These are phyloP conservation scores for Nemapogon koenigi DNA, from an alignment of 2,888 invertebrate species.

Conservation along the genomic window DNA sequence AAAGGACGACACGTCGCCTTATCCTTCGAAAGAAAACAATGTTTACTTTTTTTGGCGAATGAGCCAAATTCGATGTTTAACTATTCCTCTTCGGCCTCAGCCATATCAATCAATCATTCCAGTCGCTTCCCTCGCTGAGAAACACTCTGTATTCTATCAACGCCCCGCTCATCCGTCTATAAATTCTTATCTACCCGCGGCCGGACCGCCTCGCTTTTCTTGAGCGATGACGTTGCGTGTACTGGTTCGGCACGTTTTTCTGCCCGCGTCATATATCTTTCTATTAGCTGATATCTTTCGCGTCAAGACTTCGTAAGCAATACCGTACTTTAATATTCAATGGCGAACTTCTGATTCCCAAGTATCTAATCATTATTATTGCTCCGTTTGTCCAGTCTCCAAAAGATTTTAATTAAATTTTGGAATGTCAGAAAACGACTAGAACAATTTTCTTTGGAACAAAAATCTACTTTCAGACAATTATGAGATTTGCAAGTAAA, in stretches of 20 bases:
- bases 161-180: constrained; percentile 44
- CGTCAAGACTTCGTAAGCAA: too few species aligned
- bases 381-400: constrained; percentile 11
- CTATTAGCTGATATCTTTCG: too few species aligned
- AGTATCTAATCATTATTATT: too few species aligned
- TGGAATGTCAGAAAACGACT: constrained; percentile 20
- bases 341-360: too few species aligned
- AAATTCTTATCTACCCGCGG: constrained; percentile 48
- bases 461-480: constrained; percentile 18
- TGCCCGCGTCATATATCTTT: constrained; percentile 19
- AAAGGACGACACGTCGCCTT: not conserved
- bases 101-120: constrained; percentile 47
- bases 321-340: too few species aligned
- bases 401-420: constrained; percentile 38
- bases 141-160: constrained; percentile 50
- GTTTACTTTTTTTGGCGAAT: constrained; percentile 14
- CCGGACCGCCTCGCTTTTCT: constrained; percentile 31
- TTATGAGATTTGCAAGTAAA: constrained; percentile 18
- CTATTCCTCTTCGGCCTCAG: constrained; percentile 29
- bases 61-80: constrained; percentile 26
- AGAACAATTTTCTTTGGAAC: constrained; percentile 25
- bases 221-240: constrained; percentile 49
- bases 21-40: constrained; percentile 13
- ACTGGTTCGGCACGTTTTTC: constrained; percentile 26
- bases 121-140: constrained; percentile 26